Conservation (phyloP, 1,140 invertebrate species). For the Drosophila pandora region DNA sequence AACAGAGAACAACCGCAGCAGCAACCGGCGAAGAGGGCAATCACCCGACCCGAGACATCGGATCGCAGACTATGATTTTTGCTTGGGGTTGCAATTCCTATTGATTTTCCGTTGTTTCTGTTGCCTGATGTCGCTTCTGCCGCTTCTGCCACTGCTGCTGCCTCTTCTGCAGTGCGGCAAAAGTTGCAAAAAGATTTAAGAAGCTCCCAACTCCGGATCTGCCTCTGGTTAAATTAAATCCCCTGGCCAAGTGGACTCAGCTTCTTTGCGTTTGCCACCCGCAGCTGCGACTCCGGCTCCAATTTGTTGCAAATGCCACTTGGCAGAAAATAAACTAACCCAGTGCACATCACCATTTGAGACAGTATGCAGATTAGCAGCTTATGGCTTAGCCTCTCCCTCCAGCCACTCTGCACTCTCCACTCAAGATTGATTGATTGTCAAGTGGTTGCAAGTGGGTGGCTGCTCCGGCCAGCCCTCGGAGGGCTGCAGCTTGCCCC, state of each 20-base stretch:
- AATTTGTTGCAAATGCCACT: constrained; percentile 76
- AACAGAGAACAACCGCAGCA: constrained; percentile 59
- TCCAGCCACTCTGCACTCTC: neutral
- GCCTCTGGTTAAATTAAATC: constrained; percentile 31
- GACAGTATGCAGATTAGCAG: constrained; percentile 80
- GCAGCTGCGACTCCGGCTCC: constrained; percentile 52
- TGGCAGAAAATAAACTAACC: constrained; percentile 57
- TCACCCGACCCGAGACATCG: constrained; percentile 61
- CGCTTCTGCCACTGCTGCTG: constrained; percentile 1
- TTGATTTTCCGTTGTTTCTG: constrained; percentile 70
- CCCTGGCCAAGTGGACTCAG: constrained; percentile 22
- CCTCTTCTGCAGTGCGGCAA: constrained; percentile 52
- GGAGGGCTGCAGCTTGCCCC: neutral
- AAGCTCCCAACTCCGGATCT: constrained; percentile 7
- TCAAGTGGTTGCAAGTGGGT: constrained; percentile 47
- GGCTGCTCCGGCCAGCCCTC: constrained; percentile 2
- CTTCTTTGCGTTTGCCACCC: constrained; percentile 44
- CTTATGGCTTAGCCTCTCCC: constrained; percentile 47
- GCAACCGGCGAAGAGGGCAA: constrained; percentile 76
- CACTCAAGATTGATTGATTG: constrained; percentile 79
- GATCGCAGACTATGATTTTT: constrained; percentile 52
- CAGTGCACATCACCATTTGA: constrained; percentile 58
- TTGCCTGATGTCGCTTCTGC: constrained; percentile 7
- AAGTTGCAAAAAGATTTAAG: constrained; percentile 36
- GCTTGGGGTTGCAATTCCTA: constrained; percentile 75